Percentiles rank a stretch among this genome's conserved stretches.
Evolutionary conservation across 2,888 invertebrate genomes (phyloP).

Genomic region (Habrosyne pyritoides): DNA sequence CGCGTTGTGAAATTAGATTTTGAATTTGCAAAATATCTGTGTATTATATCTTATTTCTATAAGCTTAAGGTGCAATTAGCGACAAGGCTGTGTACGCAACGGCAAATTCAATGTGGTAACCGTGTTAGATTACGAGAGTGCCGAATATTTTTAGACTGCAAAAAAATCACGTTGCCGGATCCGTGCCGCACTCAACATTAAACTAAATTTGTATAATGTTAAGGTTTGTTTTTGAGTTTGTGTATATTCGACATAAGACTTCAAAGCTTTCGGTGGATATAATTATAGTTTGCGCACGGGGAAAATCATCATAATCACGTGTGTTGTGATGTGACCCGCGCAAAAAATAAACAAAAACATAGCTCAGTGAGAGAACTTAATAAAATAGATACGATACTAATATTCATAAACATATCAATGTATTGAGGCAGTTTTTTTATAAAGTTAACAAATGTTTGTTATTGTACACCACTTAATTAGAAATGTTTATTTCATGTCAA

Average conservation of each 20-base stretch:
- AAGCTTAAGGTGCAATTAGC: constrained; percentile 1
- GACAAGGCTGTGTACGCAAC: not conserved
- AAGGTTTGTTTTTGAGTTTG: not conserved
- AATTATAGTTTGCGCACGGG: constrained; percentile 1
- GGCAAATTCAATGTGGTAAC: not conserved
- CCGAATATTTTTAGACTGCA: constrained; percentile 26
- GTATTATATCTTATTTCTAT: not conserved
- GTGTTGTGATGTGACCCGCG: constrained; percentile 1
- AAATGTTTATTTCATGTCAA: no score
- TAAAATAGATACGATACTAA: not conserved
- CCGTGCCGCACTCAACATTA: not conserved
- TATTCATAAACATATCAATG: not conserved
- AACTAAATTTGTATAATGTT: not conserved
- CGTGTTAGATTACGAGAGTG: constrained; percentile 5
- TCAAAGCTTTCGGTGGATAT: not conserved
- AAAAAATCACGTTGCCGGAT: constrained; percentile 16
- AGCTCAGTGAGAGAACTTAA: not conserved
- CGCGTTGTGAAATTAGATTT: not conserved
- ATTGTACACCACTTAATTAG: no score
- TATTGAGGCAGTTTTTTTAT: no score
- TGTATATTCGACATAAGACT: not conserved
- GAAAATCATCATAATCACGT: not conserved
- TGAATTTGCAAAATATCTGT: not conserved
- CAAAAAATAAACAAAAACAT: constrained; percentile 10
- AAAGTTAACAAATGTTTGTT: no score